Percentiles rank a stretch among this genome's conserved stretches.
Conservation (phyloP, 2,888 invertebrate species). For the Rhamphomyia laevipes region DNA sequence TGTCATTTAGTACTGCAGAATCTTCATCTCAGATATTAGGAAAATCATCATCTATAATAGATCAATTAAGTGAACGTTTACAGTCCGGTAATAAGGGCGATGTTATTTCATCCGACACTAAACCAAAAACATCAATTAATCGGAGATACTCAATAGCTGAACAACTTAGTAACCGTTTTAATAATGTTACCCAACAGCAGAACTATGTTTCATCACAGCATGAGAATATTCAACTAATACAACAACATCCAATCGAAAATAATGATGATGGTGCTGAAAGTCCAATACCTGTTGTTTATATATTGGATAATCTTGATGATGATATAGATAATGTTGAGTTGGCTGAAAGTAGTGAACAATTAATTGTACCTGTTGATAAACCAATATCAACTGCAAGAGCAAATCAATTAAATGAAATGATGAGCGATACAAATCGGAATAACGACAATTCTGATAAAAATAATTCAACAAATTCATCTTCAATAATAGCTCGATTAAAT, state of each 20-base stretch:
- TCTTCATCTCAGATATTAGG: background rate
- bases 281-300: background rate
- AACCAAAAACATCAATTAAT: background rate
- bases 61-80: slow-evolving; percentile 3
- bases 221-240: slow-evolving; percentile 1
- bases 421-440: too few species aligned
- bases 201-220: background rate
- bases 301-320: background rate
- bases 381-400: background rate
- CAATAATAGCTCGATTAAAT: background rate
- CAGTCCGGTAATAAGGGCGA: background rate
- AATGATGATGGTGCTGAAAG: slow-evolving; percentile 2
- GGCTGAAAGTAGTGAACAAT: background rate
- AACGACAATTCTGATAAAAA: background rate
- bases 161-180: slow-evolving; percentile 23
- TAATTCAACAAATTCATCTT: background rate
- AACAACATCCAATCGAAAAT: slow-evolving; percentile 4
- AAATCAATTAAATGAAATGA: background rate
- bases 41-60: slow-evolving; percentile 6
- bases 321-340: background rate
- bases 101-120: background rate
- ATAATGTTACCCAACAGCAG: slow-evolving; percentile 16
- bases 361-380: background rate
- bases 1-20: slow-evolving; percentile 6
- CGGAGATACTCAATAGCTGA: slow-evolving; percentile 20